A percentile compares a stretch with the other conserved stretches of the same genome.
Conservation (phyloP, 2,888 invertebrate species). For the Tinea pellionella region DNA sequence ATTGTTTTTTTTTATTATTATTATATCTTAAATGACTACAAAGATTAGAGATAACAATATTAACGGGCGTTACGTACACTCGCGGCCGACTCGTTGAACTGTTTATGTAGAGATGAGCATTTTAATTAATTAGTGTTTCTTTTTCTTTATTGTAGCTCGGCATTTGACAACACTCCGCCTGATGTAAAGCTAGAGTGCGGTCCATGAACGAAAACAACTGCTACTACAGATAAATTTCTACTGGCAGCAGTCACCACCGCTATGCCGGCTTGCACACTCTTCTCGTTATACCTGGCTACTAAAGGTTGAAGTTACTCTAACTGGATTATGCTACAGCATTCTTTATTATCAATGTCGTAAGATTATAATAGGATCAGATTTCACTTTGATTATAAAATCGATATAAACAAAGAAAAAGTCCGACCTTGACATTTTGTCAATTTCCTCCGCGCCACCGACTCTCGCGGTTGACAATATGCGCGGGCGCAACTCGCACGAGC, state of each 20-base stretch:
- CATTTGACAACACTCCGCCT: too few relatives aligned
- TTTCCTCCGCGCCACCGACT: neutral
- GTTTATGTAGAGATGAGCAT: neutral
- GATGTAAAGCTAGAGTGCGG: too few relatives aligned
- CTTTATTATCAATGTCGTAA: too few relatives aligned
- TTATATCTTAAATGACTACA: neutral
- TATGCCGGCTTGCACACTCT: too few relatives aligned
- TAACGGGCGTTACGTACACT: neutral
- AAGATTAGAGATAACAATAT: neutral
- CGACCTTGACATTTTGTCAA: slow-evolving; percentile 4
- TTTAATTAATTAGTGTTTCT: neutral
- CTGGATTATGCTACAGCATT: too few relatives aligned
- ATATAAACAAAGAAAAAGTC: neutral
- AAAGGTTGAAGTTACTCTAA: too few relatives aligned
- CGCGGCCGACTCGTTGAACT: neutral
- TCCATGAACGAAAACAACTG: too few relatives aligned
- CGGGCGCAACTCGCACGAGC: slow-evolving; percentile 18
- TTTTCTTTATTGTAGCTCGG: neutral
- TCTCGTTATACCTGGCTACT: too few relatives aligned
- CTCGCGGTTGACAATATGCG: slow-evolving; percentile 5
- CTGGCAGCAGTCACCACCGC: too few relatives aligned
- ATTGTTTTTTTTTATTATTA: neutral
- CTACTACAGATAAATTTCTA: too few relatives aligned
- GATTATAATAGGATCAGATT: too few relatives aligned
- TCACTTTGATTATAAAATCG: too few relatives aligned